phyloP scores from a whole-genome alignment of 2,113 vertebrate species.

The Hypocryptadius cinnamomeus region DNA sequence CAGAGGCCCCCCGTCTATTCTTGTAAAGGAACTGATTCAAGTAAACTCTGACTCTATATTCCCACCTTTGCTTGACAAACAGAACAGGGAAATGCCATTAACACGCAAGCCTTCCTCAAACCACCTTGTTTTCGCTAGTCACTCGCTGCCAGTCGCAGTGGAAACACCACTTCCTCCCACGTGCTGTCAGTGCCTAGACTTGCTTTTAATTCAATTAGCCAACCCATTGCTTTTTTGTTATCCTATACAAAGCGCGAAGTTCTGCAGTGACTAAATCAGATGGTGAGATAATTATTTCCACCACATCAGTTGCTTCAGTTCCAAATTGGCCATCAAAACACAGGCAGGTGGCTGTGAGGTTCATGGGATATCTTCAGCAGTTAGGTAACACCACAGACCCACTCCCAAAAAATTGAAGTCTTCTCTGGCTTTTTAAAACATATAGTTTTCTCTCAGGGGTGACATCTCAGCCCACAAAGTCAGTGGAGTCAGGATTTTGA shows the following conservation, averaged over 20 bases:
- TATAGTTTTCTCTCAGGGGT: not conserved
- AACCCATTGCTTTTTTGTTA: conserved; percentile 15
- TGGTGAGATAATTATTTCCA: conserved; percentile 64
- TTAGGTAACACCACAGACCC: not conserved
- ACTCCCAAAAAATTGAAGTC: not conserved
- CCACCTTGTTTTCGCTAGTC: conserved; percentile 68
- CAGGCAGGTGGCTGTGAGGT: not conserved
- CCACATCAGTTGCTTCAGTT: not conserved
- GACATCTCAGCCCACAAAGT: not conserved
- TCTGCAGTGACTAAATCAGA: conserved; percentile 41
- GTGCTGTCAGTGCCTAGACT: conserved; percentile 59
- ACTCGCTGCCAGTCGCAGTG: conserved; percentile 63
- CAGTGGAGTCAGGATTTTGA: not conserved
- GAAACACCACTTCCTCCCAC: conserved; percentile 78
- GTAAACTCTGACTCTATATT: conserved; percentile 62
- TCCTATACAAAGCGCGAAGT: not conserved
- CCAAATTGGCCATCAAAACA: conserved; percentile 12
- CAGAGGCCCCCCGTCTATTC: conserved; percentile 47
- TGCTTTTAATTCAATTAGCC: conserved; percentile 43
- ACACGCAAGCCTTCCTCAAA: conserved; percentile 65
- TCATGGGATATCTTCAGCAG: not conserved
- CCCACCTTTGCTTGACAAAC: conserved; percentile 71
- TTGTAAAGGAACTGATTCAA: conserved; percentile 64
- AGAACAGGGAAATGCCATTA: conserved; percentile 73
- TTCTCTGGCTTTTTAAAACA: not conserved